These are phyloP conservation scores for Tapirus indicus DNA, from an alignment of 2,797 vertebrate genomes.

Conservation along the genomic window DNA sequence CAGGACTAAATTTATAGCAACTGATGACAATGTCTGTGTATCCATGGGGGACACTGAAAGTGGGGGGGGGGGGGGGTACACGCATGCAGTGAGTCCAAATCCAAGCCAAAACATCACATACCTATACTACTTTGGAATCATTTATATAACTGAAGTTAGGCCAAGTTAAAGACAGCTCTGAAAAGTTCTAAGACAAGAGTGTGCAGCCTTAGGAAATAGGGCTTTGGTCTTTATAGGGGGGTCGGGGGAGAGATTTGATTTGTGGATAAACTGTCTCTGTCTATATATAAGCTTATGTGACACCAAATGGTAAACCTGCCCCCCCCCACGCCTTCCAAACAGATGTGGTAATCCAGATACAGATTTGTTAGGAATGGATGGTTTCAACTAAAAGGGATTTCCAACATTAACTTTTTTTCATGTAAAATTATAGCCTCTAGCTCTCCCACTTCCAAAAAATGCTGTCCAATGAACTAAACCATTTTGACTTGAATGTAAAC, in stretches of 20 bases:
- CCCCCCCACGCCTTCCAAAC: background rate
- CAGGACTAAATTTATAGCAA: background rate
- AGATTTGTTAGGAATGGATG: background rate
- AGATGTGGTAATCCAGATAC: background rate
- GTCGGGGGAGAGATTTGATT: background rate
- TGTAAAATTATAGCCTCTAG: background rate
- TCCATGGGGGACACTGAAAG: background rate
- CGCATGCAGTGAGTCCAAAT: background rate
- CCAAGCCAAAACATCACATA: background rate
- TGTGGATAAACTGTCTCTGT: background rate
- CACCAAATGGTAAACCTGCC: background rate
- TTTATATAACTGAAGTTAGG: background rate
- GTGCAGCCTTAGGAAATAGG: background rate
- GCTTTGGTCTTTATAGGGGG: background rate
- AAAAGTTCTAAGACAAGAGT: constrained; percentile 24
- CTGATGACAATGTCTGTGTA: background rate
- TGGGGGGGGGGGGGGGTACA: background rate
- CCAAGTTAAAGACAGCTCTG: constrained; percentile 43
- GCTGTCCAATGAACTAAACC: background rate
- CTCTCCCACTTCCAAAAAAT: constrained; percentile 32
- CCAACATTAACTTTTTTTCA: background rate
- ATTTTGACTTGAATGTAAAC: background rate
- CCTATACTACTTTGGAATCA: background rate
- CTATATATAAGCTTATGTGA: background rate
- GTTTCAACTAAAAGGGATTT: constrained; percentile 36